These are phyloP conservation scores for Acanthochromis polyacanthus DNA, from an alignment of 2,113 vertebrate genomes.

Conservation along the genomic window DNA sequence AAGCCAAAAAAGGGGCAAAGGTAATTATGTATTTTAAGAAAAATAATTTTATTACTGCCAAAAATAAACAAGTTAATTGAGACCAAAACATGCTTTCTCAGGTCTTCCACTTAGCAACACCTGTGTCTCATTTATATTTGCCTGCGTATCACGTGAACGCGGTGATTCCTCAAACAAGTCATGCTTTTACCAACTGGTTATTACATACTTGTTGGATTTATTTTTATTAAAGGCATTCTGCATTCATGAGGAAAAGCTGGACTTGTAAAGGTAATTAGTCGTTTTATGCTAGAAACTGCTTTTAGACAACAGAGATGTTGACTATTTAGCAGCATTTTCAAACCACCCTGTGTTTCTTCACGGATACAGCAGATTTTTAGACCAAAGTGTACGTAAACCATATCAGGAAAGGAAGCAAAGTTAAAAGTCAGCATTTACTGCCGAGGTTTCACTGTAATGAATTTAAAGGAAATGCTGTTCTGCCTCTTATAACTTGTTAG, in stretches of 20 bases:
- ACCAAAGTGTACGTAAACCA: not conserved
- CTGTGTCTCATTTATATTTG: not conserved
- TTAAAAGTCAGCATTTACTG: not conserved
- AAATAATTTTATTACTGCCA: no score
- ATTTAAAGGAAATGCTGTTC: no score
- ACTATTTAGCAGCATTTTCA: not conserved
- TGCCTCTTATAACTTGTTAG: not conserved
- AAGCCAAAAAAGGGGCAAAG: no score
- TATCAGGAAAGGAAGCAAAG: not conserved
- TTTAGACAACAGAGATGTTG: no score
- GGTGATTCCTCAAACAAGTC: not conserved
- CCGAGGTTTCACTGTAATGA: no score
- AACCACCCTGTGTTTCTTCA: not conserved
- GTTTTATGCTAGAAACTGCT: no score
- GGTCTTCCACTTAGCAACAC: slow-evolving; percentile 10
- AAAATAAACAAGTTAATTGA: not conserved
- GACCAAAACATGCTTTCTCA: not conserved
- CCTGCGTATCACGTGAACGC: not conserved
- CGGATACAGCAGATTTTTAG: not conserved
- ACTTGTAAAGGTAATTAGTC: no score
- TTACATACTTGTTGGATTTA: no score
- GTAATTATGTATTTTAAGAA: no score
- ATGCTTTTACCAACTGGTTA: no score
- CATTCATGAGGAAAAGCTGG: no score
- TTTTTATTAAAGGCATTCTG: no score